These are phyloP conservation scores for Oreochromis grahami DNA, from an alignment of 2,797 vertebrate genomes.

Conservation along the genomic window DNA sequence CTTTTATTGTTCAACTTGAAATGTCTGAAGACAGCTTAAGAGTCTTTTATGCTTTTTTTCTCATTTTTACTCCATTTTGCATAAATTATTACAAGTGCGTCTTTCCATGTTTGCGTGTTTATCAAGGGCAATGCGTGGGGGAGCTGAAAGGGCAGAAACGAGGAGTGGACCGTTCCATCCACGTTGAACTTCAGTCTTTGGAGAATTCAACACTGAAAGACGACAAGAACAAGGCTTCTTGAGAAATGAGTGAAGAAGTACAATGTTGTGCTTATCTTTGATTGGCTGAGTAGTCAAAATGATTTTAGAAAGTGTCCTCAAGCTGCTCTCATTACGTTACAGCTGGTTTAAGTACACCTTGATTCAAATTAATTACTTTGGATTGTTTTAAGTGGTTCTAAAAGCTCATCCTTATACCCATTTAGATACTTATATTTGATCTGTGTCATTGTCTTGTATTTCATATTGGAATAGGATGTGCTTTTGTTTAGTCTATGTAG, in stretches of 20 bases:
- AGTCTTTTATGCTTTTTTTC: background rate
- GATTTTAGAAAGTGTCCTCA: background rate
- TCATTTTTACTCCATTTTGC: background rate
- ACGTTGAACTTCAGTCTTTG: background rate
- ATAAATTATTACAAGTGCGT: background rate
- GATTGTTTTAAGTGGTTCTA: background rate
- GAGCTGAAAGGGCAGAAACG: background rate
- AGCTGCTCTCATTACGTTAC: background rate
- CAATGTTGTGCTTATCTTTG: background rate
- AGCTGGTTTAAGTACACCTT: background rate
- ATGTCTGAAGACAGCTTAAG: background rate
- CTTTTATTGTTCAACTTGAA: fast-evolving
- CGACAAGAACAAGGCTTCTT: background rate
- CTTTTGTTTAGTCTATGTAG: background rate
- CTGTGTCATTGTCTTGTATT: background rate
- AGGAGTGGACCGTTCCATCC: background rate
- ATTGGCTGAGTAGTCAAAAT: background rate
- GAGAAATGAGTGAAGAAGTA: background rate
- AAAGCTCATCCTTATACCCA: background rate
- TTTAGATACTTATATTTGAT: background rate
- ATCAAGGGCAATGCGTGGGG: background rate
- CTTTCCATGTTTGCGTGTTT: background rate
- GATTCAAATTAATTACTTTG: background rate
- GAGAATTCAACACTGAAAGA: background rate
- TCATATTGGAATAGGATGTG: background rate